phyloP scores from a whole-genome alignment of 2,113 vertebrate species.

The Baryphthengus martii region DNA sequence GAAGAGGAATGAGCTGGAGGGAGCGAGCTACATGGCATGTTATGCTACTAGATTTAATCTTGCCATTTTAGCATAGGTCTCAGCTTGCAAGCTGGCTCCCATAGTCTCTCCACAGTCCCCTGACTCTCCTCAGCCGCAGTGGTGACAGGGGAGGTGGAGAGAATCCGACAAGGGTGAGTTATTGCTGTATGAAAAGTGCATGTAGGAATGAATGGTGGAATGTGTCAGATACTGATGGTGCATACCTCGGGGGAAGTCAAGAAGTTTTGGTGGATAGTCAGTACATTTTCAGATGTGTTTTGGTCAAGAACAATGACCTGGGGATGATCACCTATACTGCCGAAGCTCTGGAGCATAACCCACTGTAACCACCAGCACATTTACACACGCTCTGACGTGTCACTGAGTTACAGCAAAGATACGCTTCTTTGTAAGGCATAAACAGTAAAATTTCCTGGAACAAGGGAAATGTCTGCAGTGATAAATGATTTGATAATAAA shows the following conservation, averaged over 20 bases:
- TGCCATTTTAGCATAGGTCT: not conserved
- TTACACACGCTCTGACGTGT: not conserved
- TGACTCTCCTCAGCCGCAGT: not conserved
- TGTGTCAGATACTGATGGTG: not conserved
- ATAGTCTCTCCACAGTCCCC: not conserved
- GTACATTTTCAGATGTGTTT: not conserved
- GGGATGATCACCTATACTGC: not conserved
- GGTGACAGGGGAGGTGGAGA: not conserved
- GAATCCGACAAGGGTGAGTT: not conserved
- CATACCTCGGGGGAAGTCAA: not conserved
- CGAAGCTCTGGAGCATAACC: not conserved
- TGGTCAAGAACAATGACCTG: not conserved
- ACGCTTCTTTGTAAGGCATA: not conserved
- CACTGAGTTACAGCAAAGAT: not conserved
- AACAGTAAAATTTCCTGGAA: not conserved
- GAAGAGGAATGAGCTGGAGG: not conserved
- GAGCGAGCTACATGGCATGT: not conserved
- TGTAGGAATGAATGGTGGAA: not conserved
- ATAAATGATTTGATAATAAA: not conserved
- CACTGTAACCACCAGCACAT: not conserved
- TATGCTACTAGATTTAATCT: not conserved
- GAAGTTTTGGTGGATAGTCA: not conserved
- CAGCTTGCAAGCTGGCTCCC: not conserved
- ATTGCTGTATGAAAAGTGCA: not conserved
- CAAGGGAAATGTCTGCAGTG: not conserved